These are phyloP conservation scores for Tachina lurida DNA, from an alignment of 2,888 invertebrate species.

Conservation along the genomic window DNA sequence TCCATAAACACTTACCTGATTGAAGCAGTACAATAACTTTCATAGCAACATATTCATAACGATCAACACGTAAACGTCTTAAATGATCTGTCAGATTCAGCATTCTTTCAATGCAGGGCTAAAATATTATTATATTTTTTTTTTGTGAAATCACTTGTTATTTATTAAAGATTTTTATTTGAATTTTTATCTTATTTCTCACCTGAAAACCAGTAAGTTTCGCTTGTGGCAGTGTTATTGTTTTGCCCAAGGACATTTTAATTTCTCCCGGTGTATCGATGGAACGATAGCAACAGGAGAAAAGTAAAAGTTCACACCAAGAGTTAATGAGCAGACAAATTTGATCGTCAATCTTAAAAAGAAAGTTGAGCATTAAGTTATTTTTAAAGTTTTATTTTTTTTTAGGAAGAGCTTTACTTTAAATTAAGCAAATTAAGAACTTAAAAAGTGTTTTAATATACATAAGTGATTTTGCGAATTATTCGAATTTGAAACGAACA, in stretches of 20 bases:
- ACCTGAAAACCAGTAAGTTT: conserved; percentile 84
- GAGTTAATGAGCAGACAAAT: conserved; percentile 98
- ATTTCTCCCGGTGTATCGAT: conserved; percentile 95
- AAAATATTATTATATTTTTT: conserved; percentile 5
- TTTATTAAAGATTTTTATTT: neutral
- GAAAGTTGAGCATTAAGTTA: conserved; percentile 4
- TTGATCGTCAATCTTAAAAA: conserved; percentile 95
- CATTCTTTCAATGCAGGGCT: conserved; percentile 96
- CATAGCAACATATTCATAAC: conserved; percentile 98
- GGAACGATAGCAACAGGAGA: conserved; percentile 97
- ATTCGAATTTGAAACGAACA: no score
- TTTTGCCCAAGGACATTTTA: conserved; percentile 85
- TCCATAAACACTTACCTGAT: conserved; percentile 87
- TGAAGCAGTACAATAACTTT: conserved; percentile 96
- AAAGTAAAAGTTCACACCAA: conserved; percentile 96
- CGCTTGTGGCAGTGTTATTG: conserved; percentile 82
- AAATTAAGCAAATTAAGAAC: no score
- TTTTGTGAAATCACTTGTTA: neutral
- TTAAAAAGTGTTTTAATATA: no score
- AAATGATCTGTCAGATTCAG: conserved; percentile 96
- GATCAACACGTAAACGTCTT: conserved; percentile 93
- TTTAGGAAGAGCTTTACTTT: neutral
- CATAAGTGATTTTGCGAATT: no score
- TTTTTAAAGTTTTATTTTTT: neutral
- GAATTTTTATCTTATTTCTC: conserved; percentile 69